Base-by-base conservation (phyloP, 2,797 vertebrate genomes). In the Pipistrellus nathusii region DNA sequence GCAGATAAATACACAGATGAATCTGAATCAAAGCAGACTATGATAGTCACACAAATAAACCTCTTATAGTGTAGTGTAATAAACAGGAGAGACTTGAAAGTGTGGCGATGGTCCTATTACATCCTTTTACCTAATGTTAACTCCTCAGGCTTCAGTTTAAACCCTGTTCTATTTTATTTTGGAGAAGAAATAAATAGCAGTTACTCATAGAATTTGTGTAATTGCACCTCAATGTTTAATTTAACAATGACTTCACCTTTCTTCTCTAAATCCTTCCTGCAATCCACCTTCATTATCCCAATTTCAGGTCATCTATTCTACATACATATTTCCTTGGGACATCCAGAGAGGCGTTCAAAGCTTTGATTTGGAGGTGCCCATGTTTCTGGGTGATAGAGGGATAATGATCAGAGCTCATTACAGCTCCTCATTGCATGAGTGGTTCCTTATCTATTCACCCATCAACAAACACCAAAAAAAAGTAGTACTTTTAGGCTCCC, bases 131-230 rank as follows among this genome's bases (percentile, higher is more conserved):
- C 68, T 81, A 27, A 32, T 35, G 25, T 32, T 15, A 38, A 81
- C 73, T 95, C 85, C 84, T 72, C 27, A 30, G 57, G 81, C 85
- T 85, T 71, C 55, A 68, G 41, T 80, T 82, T 68, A 85, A 96
- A 75, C 25, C 23, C 38, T 11, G 23, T 44, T 73, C 81, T 66
- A 15, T 72, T 88, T 90, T 78, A 85, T 93, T 92, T 90, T 41
- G 85, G 90, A 78, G 72, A 94, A 81, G 76, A 66, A 72, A 94
- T 55, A 57, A 86, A 71, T 18, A 93, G 73, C 51, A 72, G 82
- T 77, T 90, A 23, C 82, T 92, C 59, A 62, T 76, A 48, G 68
- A 80, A 71, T 88, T 51, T 25, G 1, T 38, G n/a, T 82, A 93
- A 88, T 88, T 88, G 85, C 30, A 92, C 82, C 90, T 93, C 41